Percentiles rank a stretch among this genome's conserved stretches.
These are phyloP conservation scores for Thamnophis sirtalis DNA, from an alignment of 2,113 vertebrate genomes.

Conservation along the genomic window DNA sequence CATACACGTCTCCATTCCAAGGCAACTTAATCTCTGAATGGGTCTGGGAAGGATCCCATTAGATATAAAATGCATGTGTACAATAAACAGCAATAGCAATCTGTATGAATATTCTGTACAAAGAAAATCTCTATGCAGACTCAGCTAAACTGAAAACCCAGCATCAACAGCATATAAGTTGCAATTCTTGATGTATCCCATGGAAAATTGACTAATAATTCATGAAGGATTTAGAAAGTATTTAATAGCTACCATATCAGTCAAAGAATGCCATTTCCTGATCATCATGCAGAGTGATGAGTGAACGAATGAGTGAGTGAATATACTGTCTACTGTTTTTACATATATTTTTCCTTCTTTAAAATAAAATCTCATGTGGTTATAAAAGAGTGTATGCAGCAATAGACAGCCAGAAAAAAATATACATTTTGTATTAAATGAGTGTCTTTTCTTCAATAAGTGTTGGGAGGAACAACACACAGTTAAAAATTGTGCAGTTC, in stretches of 20 bases:
- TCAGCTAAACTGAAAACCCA: neutral
- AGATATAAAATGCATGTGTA: neutral
- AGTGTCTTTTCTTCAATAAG: conserved; percentile 34
- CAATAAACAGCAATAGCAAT: neutral
- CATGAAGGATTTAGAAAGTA: neutral
- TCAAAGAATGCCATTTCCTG: conserved; percentile 37
- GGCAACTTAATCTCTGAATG: neutral
- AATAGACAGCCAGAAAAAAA: conserved; percentile 24
- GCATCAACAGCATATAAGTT: neutral
- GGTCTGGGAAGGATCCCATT: neutral
- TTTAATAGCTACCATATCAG: neutral
- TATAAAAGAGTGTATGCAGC: conserved; percentile 28
- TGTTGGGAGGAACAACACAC: conserved; percentile 63
- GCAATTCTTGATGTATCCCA: neutral
- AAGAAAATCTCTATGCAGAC: neutral
- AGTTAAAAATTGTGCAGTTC: conserved; percentile 54
- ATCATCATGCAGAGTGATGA: conserved; percentile 22
- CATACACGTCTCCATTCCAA: neutral
- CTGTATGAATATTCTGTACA: neutral
- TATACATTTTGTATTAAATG: neutral
- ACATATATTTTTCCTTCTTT: neutral
- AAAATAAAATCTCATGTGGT: conserved; percentile 6
- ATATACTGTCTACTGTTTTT: neutral
- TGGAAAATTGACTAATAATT: neutral
- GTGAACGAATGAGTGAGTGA: neutral